Conservation (phyloP, 2,113 vertebrate species). For the Vombatus ursinus region DNA sequence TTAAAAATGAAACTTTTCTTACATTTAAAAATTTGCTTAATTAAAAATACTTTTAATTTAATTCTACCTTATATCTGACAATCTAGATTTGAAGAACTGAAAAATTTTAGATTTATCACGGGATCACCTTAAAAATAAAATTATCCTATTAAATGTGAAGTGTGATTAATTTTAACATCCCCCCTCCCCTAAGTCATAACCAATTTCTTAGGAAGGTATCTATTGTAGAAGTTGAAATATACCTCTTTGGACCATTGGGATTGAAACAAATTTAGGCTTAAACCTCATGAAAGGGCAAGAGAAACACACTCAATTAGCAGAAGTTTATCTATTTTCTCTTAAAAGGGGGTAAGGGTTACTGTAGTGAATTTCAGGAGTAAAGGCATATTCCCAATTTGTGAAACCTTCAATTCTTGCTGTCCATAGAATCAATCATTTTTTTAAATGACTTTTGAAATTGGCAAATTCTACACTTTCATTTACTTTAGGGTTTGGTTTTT, state of each 20-base stretch:
- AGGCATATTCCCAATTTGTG: not conserved
- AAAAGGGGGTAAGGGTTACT: not conserved
- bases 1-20: not conserved
- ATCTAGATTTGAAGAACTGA: not conserved
- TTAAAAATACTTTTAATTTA: not conserved
- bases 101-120: not conserved
- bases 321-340: not conserved
- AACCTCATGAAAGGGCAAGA: not conserved
- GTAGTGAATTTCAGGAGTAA: not conserved
- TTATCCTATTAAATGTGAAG: not conserved
- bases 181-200: not conserved
- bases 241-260: not conserved
- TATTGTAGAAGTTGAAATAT: not conserved
- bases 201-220: not conserved
- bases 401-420: not conserved
- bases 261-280: not conserved
- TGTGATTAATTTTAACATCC: not conserved
- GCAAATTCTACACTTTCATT: not conserved
- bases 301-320: not conserved
- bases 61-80: not conserved
- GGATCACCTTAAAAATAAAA: not conserved
- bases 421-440: not conserved
- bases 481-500: not conserved
- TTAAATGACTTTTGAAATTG: not conserved
- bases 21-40: constrained; percentile 37